Conservation (phyloP, 2,888 invertebrate species). For the Drosophila monieri region DNA sequence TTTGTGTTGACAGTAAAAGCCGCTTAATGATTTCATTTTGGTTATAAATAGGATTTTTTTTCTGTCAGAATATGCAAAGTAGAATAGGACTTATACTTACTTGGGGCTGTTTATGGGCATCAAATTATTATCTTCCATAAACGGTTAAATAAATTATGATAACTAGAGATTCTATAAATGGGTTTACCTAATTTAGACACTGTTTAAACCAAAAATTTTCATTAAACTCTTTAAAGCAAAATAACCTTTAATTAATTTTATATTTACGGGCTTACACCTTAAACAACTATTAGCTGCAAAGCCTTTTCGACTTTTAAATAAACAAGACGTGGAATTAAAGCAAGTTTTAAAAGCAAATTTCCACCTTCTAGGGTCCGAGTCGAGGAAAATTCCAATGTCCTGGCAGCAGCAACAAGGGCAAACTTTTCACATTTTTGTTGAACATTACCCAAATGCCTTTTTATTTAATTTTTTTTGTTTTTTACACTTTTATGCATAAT, state of each 20-base stretch:
- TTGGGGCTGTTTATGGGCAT: slow-evolving; percentile 10
- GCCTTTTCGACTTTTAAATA: slow-evolving; percentile 55
- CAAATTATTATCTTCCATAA: not conserved
- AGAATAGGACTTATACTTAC: not conserved
- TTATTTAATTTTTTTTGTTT: slow-evolving; percentile 9
- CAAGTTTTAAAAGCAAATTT: slow-evolving; percentile 33
- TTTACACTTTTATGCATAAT: slow-evolving; percentile 66
- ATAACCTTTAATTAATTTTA: not conserved
- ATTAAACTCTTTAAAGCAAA: not conserved
- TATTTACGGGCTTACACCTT: not conserved
- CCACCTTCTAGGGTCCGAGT: slow-evolving; percentile 16
- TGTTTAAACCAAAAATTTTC: too few relatives aligned
- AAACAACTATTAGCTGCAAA: slow-evolving; percentile 29
- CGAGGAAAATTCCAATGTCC: slow-evolving; percentile 20
- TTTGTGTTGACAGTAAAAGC: slow-evolving; percentile 74
- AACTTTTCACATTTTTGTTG: slow-evolving; percentile 76
- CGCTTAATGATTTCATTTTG: slow-evolving; percentile 76
- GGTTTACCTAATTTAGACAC: not conserved
- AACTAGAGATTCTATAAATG: not conserved
- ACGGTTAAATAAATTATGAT: not conserved
- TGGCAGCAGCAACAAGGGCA: slow-evolving; percentile 56
- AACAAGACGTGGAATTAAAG: slow-evolving; percentile 56
- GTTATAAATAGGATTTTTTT: slow-evolving; percentile 56
- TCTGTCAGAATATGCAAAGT: slow-evolving; percentile 6
- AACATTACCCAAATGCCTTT: slow-evolving; percentile 63